Evolutionary conservation across 2,113 vertebrate species (phyloP), one percentile per base, ranked within the genome.

Genomic region (Atherinomorus stipes): DNA sequence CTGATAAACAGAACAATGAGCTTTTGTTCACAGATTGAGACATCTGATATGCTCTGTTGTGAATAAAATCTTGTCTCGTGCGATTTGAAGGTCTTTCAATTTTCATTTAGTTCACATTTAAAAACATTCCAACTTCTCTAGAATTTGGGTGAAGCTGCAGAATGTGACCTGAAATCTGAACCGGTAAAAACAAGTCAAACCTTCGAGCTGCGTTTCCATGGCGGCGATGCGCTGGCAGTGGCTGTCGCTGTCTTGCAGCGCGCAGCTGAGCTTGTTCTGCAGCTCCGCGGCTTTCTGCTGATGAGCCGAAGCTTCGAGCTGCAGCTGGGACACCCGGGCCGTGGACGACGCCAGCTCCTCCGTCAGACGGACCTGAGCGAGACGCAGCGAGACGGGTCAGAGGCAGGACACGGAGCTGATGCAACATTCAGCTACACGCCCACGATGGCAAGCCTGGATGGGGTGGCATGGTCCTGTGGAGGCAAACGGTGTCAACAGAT

Each of bases 291-390:
- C 93, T 80, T 94, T 96, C 92, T 98, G 97, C 87, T 96, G 96
- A 12, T 96, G 95, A 34, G 90, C 90, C 0, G 94, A 90, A 63
- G 96, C 91, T 74, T 99, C 96, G 50, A 97, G 92, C 90, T 98
- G 97, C 74, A 98, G 93, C 40, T 94, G 93, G 66, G 97, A 95
- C 42, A 96, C 85, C 7, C 95, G 96, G 0, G 95, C 94, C 0
- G 95, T 94, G 45, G 95, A 93, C 0, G 90, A 89, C 8, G 96
- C 93, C 72, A 99, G 82, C 45, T 98, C 96, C 83, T 98, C 96
- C 0, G 94, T 95, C 70, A 99, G 93, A 58, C 93, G 96, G 40
- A 93, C 96, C 98, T 99, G 85, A 11, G 64, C 3, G 28, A 71
- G 42, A 80, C 22, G 8, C 15, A 61, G 61, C 16, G 9, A 3